Evolutionary conservation across 2,888 invertebrate species (phyloP).

Genomic region (Andrena chrysosceles): DNA sequence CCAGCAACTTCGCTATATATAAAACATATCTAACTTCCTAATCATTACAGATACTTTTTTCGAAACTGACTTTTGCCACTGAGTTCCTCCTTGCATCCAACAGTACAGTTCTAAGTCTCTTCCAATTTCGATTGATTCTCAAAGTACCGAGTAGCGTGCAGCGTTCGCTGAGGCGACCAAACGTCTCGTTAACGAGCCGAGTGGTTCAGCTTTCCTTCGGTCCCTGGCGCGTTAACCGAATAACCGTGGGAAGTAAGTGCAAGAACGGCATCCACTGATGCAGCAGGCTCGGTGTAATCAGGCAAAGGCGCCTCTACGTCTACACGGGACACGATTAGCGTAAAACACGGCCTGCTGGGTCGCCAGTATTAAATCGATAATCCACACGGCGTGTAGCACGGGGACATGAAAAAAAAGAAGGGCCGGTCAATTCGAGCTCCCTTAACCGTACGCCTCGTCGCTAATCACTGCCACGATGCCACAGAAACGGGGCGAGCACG

Average conservation of each 20-base stretch:
- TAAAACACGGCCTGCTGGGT: constrained; percentile 58
- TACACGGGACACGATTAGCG: constrained; percentile 58
- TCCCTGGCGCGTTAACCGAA: constrained; percentile 32
- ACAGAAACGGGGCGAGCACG: background rate
- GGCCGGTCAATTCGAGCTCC: constrained; percentile 40
- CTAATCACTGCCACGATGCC: constrained; percentile 16
- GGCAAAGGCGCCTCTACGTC: constrained; percentile 54
- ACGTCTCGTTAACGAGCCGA: background rate
- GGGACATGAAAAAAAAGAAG: constrained; percentile 47
- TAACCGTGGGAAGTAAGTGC: constrained; percentile 41
- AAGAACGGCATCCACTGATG: constrained; percentile 46
- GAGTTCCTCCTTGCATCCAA: too few relatives aligned
- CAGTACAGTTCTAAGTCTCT: too few relatives aligned
- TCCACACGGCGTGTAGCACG: constrained; percentile 43
- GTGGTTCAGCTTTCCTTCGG: constrained; percentile 5
- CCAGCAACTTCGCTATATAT: too few relatives aligned
- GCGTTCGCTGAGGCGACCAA: background rate
- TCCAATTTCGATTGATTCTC: too few relatives aligned
- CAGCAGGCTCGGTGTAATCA: constrained; percentile 45
- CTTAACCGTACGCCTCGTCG: constrained; percentile 12
- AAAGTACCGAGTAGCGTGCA: background rate
- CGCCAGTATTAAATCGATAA: constrained; percentile 59
- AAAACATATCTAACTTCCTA: too few relatives aligned
- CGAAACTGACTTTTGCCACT: too few relatives aligned
- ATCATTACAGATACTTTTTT: too few relatives aligned